Percentiles rank a stretch among this genome's conserved stretches.
Evolutionary conservation across 2,888 invertebrate genomes (phyloP).

Genomic region (Dorcus hopei): DNA sequence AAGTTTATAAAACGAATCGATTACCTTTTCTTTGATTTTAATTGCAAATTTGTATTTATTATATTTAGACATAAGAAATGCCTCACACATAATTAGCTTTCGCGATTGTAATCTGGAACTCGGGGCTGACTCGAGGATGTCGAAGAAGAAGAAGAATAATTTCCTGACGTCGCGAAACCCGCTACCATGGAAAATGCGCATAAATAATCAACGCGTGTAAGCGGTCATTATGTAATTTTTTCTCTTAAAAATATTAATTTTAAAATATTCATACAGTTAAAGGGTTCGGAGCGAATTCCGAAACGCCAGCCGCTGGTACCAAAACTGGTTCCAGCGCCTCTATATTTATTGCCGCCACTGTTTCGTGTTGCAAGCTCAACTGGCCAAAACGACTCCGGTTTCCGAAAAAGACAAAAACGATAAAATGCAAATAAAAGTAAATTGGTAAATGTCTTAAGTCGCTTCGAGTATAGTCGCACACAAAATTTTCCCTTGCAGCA

Average conservation of each 20-base stretch:
- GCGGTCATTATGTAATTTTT: constrained; percentile 17
- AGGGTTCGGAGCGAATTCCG: constrained; percentile 12
- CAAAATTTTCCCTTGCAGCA: not conserved
- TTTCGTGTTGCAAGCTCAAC: constrained; percentile 33
- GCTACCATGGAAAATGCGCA: constrained; percentile 13
- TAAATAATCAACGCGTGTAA: constrained; percentile 14
- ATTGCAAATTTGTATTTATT: no score
- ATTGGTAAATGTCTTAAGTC: constrained; percentile 18
- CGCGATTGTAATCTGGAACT: no score
- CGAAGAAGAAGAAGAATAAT: constrained; percentile 2
- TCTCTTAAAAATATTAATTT: constrained; percentile 9
- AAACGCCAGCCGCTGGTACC: constrained; percentile 13
- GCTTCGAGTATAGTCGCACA: not conserved
- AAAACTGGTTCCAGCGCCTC: constrained; percentile 33
- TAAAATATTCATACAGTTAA: constrained; percentile 15
- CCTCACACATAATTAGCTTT: no score
- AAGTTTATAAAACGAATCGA: no score
- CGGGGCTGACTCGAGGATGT: no score
- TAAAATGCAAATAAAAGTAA: constrained; percentile 13
- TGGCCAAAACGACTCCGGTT: constrained; percentile 30
- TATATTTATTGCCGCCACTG: constrained; percentile 35
- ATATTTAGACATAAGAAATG: no score
- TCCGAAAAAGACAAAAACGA: constrained; percentile 20
- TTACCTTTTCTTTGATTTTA: no score
- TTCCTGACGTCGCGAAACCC: constrained; percentile 8